Conservation (phyloP, 2,113 vertebrate species). For the Pseudorhombus dupliciocellatus region DNA sequence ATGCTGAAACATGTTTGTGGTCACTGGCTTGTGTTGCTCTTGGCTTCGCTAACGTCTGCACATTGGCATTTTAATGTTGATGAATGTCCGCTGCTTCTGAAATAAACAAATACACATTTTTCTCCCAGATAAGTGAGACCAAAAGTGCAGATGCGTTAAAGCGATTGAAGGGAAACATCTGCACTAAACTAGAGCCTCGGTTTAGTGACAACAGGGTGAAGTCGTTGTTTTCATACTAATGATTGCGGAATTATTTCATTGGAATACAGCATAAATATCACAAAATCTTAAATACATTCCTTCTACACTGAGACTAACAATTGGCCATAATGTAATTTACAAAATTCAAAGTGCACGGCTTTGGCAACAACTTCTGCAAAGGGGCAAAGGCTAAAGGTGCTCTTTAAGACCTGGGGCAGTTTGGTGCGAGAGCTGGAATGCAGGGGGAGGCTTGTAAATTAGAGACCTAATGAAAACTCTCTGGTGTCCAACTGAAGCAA, state of each 20-base stretch:
- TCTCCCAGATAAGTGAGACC: neutral
- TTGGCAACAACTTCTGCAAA: conserved; percentile 44
- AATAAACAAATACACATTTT: neutral
- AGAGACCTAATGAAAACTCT: conserved; percentile 95
- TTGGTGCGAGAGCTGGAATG: conserved; percentile 90
- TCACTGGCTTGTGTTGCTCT: neutral
- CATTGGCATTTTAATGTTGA: neutral
- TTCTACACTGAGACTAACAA: conserved; percentile 13
- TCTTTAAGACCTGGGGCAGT: conserved; percentile 87
- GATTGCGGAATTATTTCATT: neutral
- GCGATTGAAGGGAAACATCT: neutral
- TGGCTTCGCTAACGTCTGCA: neutral
- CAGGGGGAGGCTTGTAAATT: conserved; percentile 94
- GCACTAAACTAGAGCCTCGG: conserved; percentile 19
- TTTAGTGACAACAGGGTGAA: conserved; percentile 14
- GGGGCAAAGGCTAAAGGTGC: conserved; percentile 77
- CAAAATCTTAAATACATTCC: neutral
- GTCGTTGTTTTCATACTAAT: neutral
- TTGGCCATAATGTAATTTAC: conserved; percentile 14
- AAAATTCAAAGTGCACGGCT: conserved; percentile 42
- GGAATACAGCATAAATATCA: neutral
- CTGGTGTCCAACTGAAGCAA: conserved; percentile 95
- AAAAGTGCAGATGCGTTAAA: neutral
- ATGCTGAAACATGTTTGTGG: neutral
- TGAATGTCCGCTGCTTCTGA: neutral